Evolutionary conservation across 2,113 vertebrate genomes (phyloP), one percentile per base, ranked within the genome.

Genomic region (Dipodomys spectabilis): DNA sequence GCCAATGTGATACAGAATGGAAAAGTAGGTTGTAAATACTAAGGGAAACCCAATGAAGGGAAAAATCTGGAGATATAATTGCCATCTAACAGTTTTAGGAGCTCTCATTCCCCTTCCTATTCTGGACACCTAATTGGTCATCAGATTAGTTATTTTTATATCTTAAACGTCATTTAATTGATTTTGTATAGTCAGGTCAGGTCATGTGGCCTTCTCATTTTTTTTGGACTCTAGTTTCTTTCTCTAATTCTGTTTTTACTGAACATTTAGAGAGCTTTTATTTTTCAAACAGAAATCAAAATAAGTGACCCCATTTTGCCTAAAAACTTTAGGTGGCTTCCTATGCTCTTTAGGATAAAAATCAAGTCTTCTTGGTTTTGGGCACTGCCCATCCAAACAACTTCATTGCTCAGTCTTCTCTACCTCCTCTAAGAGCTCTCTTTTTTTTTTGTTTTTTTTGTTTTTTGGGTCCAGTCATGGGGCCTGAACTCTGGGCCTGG

Each of bases 221-320:
- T 2, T 2, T 53, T 23, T 44, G 67, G 11, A 62, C 71, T 85
- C 30, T 44, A 60, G 11, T 49, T 65, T 85, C 53, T 53, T 16
- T 1, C 0, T 75, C 53, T 77, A 75, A 57, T 28, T 16, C 30
- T n/a, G 57, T 3, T 88, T 94, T 74, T 27, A 45, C 22, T 65
- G 71, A 88, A 45, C 25, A 57, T 57, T 69, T 57, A 94, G 18
- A 88, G 49, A 49, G 49, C 49, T 49, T 49, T 49, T 7, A 30
- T 78, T 35, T 88, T 91, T 68, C 57, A 92, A 91, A 88, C 45
- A 82, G 44, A 81, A 45, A 69, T 86, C 45, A 85, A 28, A 74
- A 53, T 39, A 68, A 13, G 28, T 79, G 78, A 88, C 10, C 13
- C 22, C 7, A 45, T 32, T 93, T 91, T 73, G 23, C 44, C 72